A percentile compares a stretch with the other conserved stretches of the same genome.
phyloP scores from a whole-genome alignment of 2,888 invertebrate genomes.

The Chymomyza caudatula region DNA sequence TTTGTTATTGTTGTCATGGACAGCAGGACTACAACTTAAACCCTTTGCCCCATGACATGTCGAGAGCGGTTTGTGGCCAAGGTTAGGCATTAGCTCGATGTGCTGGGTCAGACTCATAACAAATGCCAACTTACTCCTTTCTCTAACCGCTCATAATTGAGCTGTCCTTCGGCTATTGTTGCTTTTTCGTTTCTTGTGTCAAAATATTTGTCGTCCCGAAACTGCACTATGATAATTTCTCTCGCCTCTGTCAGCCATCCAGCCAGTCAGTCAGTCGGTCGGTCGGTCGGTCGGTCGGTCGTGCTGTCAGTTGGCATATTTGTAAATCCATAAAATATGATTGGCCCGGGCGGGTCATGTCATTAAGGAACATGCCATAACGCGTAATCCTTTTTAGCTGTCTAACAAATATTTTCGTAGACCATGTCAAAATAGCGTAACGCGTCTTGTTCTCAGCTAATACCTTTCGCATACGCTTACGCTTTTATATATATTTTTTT shows the following conservation, averaged over 20 bases:
- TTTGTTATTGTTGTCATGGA: conserved; percentile 14
- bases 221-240: not conserved
- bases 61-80: not conserved
- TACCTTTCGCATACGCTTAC: conserved; percentile 14
- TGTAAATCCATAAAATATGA: conserved; percentile 44
- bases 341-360: conserved; percentile 13
- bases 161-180: conserved; percentile 24
- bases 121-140: conserved; percentile 21
- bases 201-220: conserved; percentile 45
- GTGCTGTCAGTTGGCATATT: conserved; percentile 15
- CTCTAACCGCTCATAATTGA: conserved; percentile 25
- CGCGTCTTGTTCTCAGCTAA: conserved; percentile 10
- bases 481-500: conserved; percentile 14
- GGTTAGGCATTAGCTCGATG: not conserved
- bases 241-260: not conserved
- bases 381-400: conserved; percentile 51
- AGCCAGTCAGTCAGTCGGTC: no score
- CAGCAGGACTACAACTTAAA: conserved; percentile 24
- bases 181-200: conserved; percentile 35
- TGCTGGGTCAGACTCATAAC: not conserved
- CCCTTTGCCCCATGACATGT: not conserved
- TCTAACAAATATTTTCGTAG: conserved; percentile 66
- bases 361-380: conserved; percentile 12
- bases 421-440: conserved; percentile 54
- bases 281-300: no score